A percentile compares a stretch with the other conserved stretches of the same genome.
phyloP scores from a whole-genome alignment of 2,797 vertebrate species.

The Hirundo rustica region DNA sequence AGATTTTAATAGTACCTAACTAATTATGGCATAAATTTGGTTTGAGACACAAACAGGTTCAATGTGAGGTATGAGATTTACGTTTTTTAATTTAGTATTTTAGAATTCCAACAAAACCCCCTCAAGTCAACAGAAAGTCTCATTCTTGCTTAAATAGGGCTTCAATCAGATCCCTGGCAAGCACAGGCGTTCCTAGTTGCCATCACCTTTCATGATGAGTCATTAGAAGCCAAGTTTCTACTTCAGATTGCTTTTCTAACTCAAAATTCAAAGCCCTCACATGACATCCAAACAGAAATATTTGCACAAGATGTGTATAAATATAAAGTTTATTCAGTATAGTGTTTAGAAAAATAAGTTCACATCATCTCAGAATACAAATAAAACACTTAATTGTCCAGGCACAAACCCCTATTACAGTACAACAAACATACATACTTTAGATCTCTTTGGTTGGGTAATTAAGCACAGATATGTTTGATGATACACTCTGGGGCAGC shows the following conservation, averaged over 20 bases:
- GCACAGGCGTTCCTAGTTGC: background rate
- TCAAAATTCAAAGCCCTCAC: background rate
- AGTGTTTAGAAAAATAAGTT: conserved; percentile 99
- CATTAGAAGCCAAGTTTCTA: background rate
- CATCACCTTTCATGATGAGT: background rate
- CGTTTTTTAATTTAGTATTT: background rate
- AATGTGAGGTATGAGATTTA: background rate
- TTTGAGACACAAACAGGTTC: background rate
- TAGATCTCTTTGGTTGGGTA: conserved; percentile 90
- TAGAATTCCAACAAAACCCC: background rate
- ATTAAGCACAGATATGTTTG: conserved; percentile 85
- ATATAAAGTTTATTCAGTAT: conserved; percentile 99
- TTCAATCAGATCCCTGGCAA: background rate
- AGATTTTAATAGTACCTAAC: background rate
- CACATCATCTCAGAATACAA: conserved; percentile 99
- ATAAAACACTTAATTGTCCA: conserved; percentile 90
- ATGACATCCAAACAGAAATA: background rate
- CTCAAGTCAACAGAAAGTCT: background rate
- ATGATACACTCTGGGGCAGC: conserved; percentile 78
- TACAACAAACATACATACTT: conserved; percentile 82
- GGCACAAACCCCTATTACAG: conserved; percentile 89
- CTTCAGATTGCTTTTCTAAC: background rate
- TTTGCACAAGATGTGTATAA: conserved; percentile 85
- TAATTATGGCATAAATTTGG: background rate
- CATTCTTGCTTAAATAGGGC: background rate